Base-by-base conservation (phyloP, 2,113 vertebrate species). In the Cochlearius cochlearius region DNA sequence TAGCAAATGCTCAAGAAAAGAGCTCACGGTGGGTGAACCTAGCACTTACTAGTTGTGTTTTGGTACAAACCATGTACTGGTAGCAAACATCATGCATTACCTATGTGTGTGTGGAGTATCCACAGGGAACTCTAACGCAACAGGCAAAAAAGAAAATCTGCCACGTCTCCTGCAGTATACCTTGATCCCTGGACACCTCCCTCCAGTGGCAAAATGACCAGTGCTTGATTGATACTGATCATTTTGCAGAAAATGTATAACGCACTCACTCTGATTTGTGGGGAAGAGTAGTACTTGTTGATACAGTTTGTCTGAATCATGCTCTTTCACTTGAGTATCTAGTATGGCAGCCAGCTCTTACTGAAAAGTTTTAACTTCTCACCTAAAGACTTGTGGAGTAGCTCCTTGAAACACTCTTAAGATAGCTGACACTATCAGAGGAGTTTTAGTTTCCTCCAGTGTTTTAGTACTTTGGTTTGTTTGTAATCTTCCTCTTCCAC, bases 21-120 rank as follows among this genome's bases (percentile, higher is more conserved):
- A 45, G 9, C 13, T 50, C 19, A 7, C 0, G 0, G 16, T 11
- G 19, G 34, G 25, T 22, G 7, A 91, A 59, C 29, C 7, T 23
- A 36, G 14, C 19, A 16, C 10, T 62, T 60, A 26, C 0, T 50
- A 14, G 7, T 32, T 63, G 27, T 67, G 18, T 34, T 50, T 79
- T 68, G 50, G 18, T 41, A 50, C 47, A 60, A 60, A 36, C 38
- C 25, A 69, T 58, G 39, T 26, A 50, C 36, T 58, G 25, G 18
- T 73, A 58, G 41, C 14, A 68, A 50, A 63, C 62, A 25, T n/a
- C 38, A n/a, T 19, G 23, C 11, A 7, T 88, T 69, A 52, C 30
- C 14, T 39, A 23, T 5, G 38, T 5, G 5, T 14, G 7, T 68
- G 15, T 56, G 17, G 47, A 62, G 34, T 78, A 55, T 41, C 36